Evolutionary conservation across 1,140 invertebrate species (phyloP).

Genomic region (Heliconius hermathena): DNA sequence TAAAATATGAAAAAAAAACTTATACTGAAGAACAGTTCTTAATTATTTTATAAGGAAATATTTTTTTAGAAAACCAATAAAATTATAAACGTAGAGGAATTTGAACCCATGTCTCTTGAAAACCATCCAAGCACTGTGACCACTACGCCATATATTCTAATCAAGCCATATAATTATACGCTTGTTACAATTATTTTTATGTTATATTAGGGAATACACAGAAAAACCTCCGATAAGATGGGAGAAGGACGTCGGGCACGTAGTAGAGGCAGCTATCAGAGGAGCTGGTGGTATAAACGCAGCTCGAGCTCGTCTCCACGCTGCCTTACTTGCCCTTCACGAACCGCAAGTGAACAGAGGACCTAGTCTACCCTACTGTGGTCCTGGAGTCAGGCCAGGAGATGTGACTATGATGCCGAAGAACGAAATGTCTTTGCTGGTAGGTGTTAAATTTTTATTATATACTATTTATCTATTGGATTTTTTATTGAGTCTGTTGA

Average conservation of each 20-base stretch:
- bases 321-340: slow-evolving; percentile 44
- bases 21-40: too few species aligned
- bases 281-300: slow-evolving; percentile 68
- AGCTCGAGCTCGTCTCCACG: slow-evolving; percentile 68
- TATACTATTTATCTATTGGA: too few species aligned
- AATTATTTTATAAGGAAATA: too few species aligned
- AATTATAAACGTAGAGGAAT: too few species aligned
- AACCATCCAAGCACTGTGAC: too few species aligned
- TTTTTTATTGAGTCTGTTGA: too few species aligned
- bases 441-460: slow-evolving; percentile 44
- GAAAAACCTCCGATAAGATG: slow-evolving; percentile 51
- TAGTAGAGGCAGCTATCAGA: slow-evolving; percentile 68
- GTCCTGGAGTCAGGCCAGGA: slow-evolving; percentile 71
- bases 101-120: too few species aligned
- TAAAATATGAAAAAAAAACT: too few species aligned
- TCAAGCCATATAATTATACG: too few species aligned
- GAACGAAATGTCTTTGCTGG: slow-evolving; percentile 70
- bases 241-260: slow-evolving; percentile 71
- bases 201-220: slow-evolving; percentile 24
- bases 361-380: slow-evolving; percentile 61
- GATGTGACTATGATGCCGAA: slow-evolving; percentile 78
- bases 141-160: too few species aligned
- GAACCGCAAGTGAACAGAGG: slow-evolving; percentile 30
- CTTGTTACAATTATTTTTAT: neutral
- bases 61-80: too few species aligned